Evolutionary conservation across 1,140 invertebrate genomes (phyloP).

Genomic region (Polypedilum pembai): DNA sequence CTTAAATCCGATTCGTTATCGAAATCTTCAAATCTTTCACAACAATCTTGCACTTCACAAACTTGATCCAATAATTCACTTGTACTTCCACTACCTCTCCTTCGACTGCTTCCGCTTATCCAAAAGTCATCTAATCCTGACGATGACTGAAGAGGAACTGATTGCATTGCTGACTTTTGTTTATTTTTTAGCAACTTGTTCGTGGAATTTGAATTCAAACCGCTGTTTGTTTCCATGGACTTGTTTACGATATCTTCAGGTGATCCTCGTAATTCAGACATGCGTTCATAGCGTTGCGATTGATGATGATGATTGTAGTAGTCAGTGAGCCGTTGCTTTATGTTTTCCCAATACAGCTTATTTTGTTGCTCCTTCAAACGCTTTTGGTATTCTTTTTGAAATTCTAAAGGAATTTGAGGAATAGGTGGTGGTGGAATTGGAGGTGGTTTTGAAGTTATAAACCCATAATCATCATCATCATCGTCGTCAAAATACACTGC

Average conservation of each 20-base stretch:
- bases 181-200: slow-evolving; percentile 21
- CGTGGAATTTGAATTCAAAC: background rate
- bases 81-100: slow-evolving; percentile 13
- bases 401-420: slow-evolving; percentile 2
- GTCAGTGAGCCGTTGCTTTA: slow-evolving; percentile 13
- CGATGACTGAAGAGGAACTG: slow-evolving; percentile 27
- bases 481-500: background rate
- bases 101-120: background rate
- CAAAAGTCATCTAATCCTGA: slow-evolving; percentile 21
- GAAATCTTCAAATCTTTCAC: slow-evolving; percentile 18
- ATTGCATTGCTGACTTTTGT: background rate
- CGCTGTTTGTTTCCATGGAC: slow-evolving; percentile 8
- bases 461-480: slow-evolving; percentile 20
- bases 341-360: background rate
- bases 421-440: background rate
- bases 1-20: background rate
- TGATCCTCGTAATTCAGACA: background rate
- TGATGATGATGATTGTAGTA: background rate
- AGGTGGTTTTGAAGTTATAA: background rate
- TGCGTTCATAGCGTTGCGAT: background rate
- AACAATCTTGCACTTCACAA: slow-evolving; percentile 25
- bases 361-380: slow-evolving; percentile 3
- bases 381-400: slow-evolving; percentile 23
- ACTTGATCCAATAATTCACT: slow-evolving; percentile 27
- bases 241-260: background rate